A percentile compares a stretch with the other conserved stretches of the same genome.
phyloP scores from a whole-genome alignment of 1,140 invertebrate species.

The Anoplophora glabripennis region DNA sequence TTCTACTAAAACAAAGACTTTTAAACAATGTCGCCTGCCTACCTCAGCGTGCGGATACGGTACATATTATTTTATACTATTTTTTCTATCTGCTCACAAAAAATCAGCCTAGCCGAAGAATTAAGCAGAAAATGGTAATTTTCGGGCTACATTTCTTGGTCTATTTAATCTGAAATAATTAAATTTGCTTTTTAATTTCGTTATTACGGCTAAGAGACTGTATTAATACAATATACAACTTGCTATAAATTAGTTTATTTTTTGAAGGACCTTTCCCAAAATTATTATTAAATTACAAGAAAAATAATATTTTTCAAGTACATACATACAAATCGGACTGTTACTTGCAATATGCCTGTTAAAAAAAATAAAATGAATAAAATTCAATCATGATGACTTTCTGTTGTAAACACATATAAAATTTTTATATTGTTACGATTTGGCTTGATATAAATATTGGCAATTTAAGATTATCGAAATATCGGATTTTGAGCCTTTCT shows the following conservation, averaged over 20 bases:
- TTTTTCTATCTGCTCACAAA: no score
- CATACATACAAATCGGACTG: slow-evolving; percentile 14
- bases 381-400: slow-evolving; percentile 10
- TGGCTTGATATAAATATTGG: not conserved
- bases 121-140: no score
- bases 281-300: slow-evolving; percentile 36
- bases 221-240: no score
- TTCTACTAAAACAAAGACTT: no score
- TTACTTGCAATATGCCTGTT: slow-evolving; percentile 15
- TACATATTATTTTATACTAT: no score
- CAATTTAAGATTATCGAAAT: slow-evolving; percentile 5
- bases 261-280: slow-evolving; percentile 41
- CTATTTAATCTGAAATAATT: no score
- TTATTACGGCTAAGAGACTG: no score
- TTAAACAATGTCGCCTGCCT: no score
- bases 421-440: not conserved
- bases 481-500: slow-evolving; percentile 8
- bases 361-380: slow-evolving; percentile 8
- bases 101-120: no score
- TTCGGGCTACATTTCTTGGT: no score
- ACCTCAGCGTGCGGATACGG: no score
- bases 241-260: slow-evolving; percentile 39
- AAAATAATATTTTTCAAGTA: slow-evolving; percentile 43
- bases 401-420: not conserved
- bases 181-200: no score